Evolutionary conservation across 2,797 vertebrate genomes (phyloP), one percentile per base, ranked within the genome.

Genomic region (Dicrostonyx torquatus): DNA sequence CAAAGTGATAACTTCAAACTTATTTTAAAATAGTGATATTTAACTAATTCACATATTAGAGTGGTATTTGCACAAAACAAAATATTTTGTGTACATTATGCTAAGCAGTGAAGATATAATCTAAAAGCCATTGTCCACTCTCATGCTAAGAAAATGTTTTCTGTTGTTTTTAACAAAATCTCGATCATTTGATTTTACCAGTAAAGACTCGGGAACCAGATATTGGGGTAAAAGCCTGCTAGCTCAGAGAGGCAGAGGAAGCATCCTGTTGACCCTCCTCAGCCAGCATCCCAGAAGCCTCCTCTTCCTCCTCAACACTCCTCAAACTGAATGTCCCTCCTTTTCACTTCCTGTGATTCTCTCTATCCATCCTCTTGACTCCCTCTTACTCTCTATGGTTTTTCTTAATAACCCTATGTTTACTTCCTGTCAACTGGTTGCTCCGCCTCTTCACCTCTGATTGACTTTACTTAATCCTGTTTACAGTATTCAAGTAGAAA

Each of bases 11-110:
- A 85, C 20, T 85, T 43, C 48, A 90, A 45, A 88, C 87, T 96
- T 91, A 93, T 88, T 90, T 93, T 90, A 15, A 92, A 91, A 82
- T 66, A 77, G 53, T 90, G 93, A 31, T 26, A 68, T 78, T 77
- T 64, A 76, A 15, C 24, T 60, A 86, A 78, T 64, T 94, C 43
- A 84, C 58, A 26, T 70, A 50, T 80, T 94, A 76, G 24, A 79
- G 43, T 24, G 53, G 1, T 78, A 72, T 86, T 95, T 77, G 50
- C 75, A 83, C 78, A 68, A 24, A 91, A 22, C 14, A 79, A 62
- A 85, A 72, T 18, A 7, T 62, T 72, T 62, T 95, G 34, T 87
- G 48, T 88, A 34, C 2, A 3, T 75, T 90, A 24, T 90, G 64
- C 50, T 94, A 95, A 95, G 87, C 53, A 75, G 66, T 73, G 4